Base-by-base conservation (phyloP, 2,888 invertebrate genomes). In the Busseola fusca region DNA sequence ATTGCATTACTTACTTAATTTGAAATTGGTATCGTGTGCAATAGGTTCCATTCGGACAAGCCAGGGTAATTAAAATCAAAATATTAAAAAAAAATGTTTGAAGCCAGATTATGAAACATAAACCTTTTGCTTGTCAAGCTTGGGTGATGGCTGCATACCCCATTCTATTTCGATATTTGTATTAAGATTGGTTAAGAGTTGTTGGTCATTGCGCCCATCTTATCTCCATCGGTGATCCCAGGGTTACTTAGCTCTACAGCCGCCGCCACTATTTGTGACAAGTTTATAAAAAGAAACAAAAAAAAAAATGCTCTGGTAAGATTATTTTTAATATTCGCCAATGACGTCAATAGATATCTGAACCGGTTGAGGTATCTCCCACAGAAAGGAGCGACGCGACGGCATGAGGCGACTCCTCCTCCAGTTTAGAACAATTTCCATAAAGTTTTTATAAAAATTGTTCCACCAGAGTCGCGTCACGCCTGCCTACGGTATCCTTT, bases 151-250 rank as follows among this genome's bases (percentile, higher is more conserved):
- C 45, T 27, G 42, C 14, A 27, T 45, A 21, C 21, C 21, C 37
- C 42, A 16, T 25, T 48, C 30, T 52, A 75, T 56, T 64, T 64
- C 21, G 18, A 10, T 10, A 50, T 27, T 40, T 42, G n/a, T 30
- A 48, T n/a, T 18, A 18, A 34, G 6, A 54, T 45, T 52, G 42
- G 30, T 63, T 40, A 1, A 25, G 14, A 37, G 30, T n/a, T 54
- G 63, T 60, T 59, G 25, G 78, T 68, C 69, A 69, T 66, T 27
- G 18, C n/a, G 56, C 16, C 40, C 14, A 66, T 25, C 14, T 42
- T 42, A n/a, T 34, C 37, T 50, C 21, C 30, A 52, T 62, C 60
- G 7, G n/a, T n/a, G 12, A n/a, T 16, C 54, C n/a, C 40, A 62
- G 34, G 37, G 25, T 14, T 52, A 30, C 25, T 56, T n/a, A 40